phyloP scores from a whole-genome alignment of 1,140 invertebrate species.

The Bombus waltoni region DNA sequence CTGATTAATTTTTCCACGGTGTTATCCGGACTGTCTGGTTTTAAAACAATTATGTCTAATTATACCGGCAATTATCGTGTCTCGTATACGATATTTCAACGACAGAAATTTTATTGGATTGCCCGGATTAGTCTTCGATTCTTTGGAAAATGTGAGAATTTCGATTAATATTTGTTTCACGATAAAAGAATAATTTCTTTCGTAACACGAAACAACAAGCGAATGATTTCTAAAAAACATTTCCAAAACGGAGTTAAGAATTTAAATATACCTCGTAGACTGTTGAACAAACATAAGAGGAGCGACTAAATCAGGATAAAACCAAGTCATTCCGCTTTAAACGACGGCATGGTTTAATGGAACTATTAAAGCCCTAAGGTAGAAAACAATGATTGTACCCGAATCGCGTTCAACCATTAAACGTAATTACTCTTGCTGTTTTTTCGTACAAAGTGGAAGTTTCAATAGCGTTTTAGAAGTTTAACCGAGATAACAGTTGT shows the following conservation, averaged over 20 bases:
- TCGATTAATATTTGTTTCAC: not conserved
- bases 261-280: not conserved
- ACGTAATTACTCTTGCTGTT: not conserved
- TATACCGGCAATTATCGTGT: not conserved
- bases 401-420: not conserved
- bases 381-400: not conserved
- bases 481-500: not conserved
- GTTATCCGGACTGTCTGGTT: not conserved
- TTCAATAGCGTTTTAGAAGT: not conserved
- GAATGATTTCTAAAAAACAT: not conserved
- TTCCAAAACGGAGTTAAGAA: not conserved
- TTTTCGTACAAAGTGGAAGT: not conserved
- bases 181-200: not conserved
- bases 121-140: too few species aligned
- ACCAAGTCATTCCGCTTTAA: not conserved
- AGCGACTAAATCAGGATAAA: not conserved
- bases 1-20: conserved; percentile 14
- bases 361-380: not conserved
- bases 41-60: conserved; percentile 26
- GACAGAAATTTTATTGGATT: not conserved
- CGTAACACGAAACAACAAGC: too few species aligned
- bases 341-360: not conserved
- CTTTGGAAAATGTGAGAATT: not conserved
- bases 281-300: not conserved
- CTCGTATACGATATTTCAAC: not conserved